These are phyloP conservation scores for Dicrostonyx torquatus DNA, from an alignment of 2,797 vertebrate genomes.

Conservation along the genomic window DNA sequence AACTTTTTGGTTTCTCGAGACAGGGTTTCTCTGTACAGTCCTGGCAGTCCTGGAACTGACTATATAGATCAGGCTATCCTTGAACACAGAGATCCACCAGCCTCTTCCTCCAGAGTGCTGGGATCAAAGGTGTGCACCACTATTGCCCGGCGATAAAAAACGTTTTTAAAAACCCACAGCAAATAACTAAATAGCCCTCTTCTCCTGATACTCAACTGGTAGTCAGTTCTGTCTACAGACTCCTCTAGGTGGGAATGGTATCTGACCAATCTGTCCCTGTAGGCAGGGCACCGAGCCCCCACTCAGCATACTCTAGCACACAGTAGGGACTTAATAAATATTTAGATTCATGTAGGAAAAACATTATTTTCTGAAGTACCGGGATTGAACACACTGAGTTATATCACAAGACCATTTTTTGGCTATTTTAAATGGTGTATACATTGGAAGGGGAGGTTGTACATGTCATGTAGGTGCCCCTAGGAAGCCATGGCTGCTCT, in stretches of 20 bases:
- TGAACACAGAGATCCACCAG: not conserved
- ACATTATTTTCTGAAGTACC: not conserved
- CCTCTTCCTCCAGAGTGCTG: not conserved
- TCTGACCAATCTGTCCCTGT: not conserved
- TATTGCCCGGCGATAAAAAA: not conserved
- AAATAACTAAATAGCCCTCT: not conserved
- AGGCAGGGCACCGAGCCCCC: not conserved
- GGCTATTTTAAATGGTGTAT: not conserved
- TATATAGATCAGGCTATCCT: not conserved
- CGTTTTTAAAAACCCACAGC: not conserved
- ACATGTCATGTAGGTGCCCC: not conserved
- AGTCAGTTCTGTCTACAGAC: not conserved
- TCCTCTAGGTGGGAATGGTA: not conserved
- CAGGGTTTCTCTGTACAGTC: not conserved
- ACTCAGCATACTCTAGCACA: not conserved
- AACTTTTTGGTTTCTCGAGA: not conserved
- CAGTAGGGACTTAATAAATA: not conserved
- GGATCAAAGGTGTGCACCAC: not conserved
- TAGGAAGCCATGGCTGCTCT: not conserved
- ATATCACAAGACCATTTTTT: not conserved
- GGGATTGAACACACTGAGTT: not conserved
- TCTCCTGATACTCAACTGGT: not conserved
- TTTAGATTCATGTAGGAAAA: not conserved
- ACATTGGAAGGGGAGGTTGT: not conserved
- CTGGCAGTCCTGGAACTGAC: not conserved